phyloP scores from a whole-genome alignment of 2,888 invertebrate genomes.

The Tachystola acroxantha region DNA sequence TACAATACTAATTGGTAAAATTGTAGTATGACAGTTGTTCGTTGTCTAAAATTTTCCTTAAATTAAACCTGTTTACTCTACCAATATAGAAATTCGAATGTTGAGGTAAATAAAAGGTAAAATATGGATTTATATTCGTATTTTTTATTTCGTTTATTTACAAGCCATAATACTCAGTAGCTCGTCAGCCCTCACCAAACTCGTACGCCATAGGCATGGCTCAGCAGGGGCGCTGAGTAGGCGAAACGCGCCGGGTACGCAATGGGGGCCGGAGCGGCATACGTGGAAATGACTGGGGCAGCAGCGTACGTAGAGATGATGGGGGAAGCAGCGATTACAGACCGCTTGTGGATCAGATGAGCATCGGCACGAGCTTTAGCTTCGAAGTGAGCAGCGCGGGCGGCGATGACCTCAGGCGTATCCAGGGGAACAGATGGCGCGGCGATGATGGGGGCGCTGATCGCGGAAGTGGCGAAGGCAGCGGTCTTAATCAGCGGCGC shows the following conservation, averaged over 20 bases:
- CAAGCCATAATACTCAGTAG: constrained; percentile 34
- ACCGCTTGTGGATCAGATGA: constrained; percentile 62
- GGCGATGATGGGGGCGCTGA: constrained; percentile 22
- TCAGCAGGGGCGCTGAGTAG: constrained; percentile 37
- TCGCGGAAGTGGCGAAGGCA: constrained; percentile 24
- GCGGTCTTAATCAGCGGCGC: neutral
- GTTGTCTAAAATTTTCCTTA: too few species aligned
- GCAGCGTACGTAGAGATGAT: constrained; percentile 39
- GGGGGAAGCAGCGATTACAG: constrained; percentile 37
- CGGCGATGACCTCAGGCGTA: constrained; percentile 60
- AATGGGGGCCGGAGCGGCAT: constrained; percentile 42
- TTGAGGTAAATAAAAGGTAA: too few species aligned
- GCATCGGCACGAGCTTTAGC: constrained; percentile 52
- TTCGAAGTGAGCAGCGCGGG: constrained; percentile 57
- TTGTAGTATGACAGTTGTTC: too few species aligned
- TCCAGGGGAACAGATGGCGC: constrained; percentile 49
- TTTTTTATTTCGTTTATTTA: constrained; percentile 38
- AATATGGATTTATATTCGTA: too few species aligned
- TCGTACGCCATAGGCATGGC: constrained; percentile 43
- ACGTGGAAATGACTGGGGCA: constrained; percentile 37
- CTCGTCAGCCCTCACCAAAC: constrained; percentile 43
- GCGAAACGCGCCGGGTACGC: constrained; percentile 28
- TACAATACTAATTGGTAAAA: too few species aligned
- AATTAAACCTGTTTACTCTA: too few species aligned
- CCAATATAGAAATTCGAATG: too few species aligned